Evolutionary conservation across 2,888 invertebrate genomes (phyloP).

Genomic region (Tetropium fuscum): DNA sequence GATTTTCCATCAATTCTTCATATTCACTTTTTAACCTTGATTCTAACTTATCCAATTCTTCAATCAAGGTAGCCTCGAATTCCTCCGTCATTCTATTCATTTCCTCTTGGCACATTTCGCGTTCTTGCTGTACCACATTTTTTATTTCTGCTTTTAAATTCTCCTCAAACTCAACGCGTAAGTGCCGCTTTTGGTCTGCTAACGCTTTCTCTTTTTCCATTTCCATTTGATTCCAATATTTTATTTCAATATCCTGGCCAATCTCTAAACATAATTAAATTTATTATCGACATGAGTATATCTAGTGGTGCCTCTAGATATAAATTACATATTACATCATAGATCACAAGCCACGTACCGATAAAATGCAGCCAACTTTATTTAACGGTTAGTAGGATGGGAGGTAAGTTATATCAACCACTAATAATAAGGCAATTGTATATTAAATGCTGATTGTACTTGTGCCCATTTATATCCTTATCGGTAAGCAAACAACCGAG

Average conservation of each 20-base stretch:
- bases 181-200: slow-evolving; percentile 50
- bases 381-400: too few species aligned
- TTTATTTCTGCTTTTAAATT: slow-evolving; percentile 44
- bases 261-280: slow-evolving; percentile 55
- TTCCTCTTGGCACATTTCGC: slow-evolving; percentile 39
- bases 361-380: too few species aligned
- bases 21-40: slow-evolving; percentile 39
- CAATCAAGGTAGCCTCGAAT: slow-evolving; percentile 37
- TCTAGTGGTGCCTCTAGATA: too few species aligned
- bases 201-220: slow-evolving; percentile 54
- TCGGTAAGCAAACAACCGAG: too few species aligned
- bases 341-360: too few species aligned
- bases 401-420: too few species aligned
- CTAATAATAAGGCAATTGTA: too few species aligned
- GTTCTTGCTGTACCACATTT: slow-evolving; percentile 45
- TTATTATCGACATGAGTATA: too few species aligned
- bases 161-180: slow-evolving; percentile 38
- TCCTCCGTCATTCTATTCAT: slow-evolving; percentile 38
- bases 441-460: too few species aligned
- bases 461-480: too few species aligned
- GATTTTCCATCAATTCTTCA: slow-evolving; percentile 31
- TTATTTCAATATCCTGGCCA: slow-evolving; percentile 57
- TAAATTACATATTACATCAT: too few species aligned
- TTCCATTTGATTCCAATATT: slow-evolving; percentile 56
- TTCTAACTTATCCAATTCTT: slow-evolving; percentile 43